Evolutionary conservation across 1,140 invertebrate species (phyloP).

Genomic region (Drosophila sp.): DNA sequence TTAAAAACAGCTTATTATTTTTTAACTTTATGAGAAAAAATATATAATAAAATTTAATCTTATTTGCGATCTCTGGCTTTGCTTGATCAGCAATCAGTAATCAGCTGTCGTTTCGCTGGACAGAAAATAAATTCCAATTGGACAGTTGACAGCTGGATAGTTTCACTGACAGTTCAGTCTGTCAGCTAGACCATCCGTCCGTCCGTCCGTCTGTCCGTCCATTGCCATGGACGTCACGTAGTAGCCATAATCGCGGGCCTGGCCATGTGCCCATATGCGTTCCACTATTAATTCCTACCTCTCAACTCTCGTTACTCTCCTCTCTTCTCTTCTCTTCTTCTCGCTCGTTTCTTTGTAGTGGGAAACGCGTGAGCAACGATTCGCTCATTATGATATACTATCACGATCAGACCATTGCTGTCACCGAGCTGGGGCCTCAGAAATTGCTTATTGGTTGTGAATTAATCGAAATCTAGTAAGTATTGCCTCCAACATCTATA

Average conservation of each 20-base stretch:
- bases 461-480: slow-evolving; percentile 93
- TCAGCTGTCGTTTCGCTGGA: slow-evolving; percentile 2
- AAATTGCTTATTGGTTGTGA: slow-evolving; percentile 91
- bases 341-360: slow-evolving; percentile 85
- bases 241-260: slow-evolving; percentile 24
- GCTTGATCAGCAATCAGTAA: slow-evolving; percentile 49
- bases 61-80: no score
- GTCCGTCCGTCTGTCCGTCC: neutral
- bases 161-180: slow-evolving; percentile 34
- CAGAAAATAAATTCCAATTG: neutral
- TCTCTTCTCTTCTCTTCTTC: slow-evolving; percentile 81
- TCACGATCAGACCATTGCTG: slow-evolving; percentile 92
- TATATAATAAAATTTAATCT: no score
- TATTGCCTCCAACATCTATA: slow-evolving; percentile 50
- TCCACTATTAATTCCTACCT: neutral
- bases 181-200: no score
- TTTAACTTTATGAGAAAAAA: no score
- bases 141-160: slow-evolving; percentile 2
- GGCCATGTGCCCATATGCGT: slow-evolving; percentile 69
- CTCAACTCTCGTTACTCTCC: slow-evolving; percentile 47
- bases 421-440: slow-evolving; percentile 89
- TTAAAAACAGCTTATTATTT: no score
- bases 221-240: slow-evolving; percentile 73
- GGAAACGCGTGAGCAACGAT: slow-evolving; percentile 87
- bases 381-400: slow-evolving; percentile 90